Base-by-base conservation (phyloP, 1,140 invertebrate species). In the Theocolax elegans region DNA sequence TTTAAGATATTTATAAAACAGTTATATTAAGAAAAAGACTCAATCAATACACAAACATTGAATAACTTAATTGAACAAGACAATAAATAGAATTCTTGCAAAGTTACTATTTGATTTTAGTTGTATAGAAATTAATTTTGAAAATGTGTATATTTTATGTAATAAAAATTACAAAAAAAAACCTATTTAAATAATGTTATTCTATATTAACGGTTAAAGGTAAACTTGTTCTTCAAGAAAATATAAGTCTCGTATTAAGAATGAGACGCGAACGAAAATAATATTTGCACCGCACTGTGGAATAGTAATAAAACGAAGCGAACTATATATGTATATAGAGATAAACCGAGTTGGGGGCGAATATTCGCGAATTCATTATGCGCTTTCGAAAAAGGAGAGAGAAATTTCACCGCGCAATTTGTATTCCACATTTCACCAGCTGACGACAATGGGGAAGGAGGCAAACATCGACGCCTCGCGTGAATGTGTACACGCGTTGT, bases 351-450 rank as follows among this genome's bases (percentile, higher is more conserved):
- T 6, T 9, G 46, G 3, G 46, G 67, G 70, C 72, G 74, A 77
- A 79, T 79, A 81, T 81, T 78, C 77, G 56, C 69, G 79, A 81
- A 83, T 81, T 81, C 79, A 76, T 78, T 74, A 74, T 75, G 77
- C 60, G 73, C 71, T 6, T 73, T 64, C 73, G 60, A 68, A 70
- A 65, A 48, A 75, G 70, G 51, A 35, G 46, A 19, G 54, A 69
- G 58, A 73, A 67, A 69, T 72, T 69, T 54, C 65, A 53, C 46
- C 68, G 71, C 71, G 68, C 81, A 83, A 84, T 84, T 84, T 84
- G 80, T 84, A 83, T 84, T 84, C 81, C 75, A 78, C 80, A 81
- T 83, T 83, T 83, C 80, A 79, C 82, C 75, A 77, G 75, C 73
- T 77, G 77, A 74, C 76, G 77, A 54, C 59, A 15, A 23, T 9